A percentile compares a stretch with the other conserved stretches of the same genome.
phyloP scores from a whole-genome alignment of 2,888 invertebrate species.

The Electrophaes corylata region DNA sequence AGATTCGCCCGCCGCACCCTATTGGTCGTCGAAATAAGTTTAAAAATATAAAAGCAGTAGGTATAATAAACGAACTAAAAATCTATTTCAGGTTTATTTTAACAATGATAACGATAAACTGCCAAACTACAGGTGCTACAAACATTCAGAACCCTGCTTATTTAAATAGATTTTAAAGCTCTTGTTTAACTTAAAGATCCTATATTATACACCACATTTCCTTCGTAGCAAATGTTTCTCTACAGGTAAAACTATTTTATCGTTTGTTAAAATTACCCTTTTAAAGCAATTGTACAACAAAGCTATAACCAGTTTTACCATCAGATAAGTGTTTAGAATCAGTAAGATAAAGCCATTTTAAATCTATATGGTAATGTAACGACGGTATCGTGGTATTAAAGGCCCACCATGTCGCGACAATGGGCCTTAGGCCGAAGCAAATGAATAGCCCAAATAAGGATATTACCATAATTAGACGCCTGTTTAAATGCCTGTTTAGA shows the following conservation, averaged over 20 bases:
- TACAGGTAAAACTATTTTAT: conserved; percentile 1
- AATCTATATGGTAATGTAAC: conserved; percentile 55
- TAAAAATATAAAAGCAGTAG: no score
- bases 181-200: background rate
- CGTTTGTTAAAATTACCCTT: conserved; percentile 7
- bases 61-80: no score
- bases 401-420: conserved; percentile 39
- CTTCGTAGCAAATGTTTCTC: background rate
- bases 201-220: no score
- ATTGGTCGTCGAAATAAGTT: no score
- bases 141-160: no score
- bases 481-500: conserved; percentile 34
- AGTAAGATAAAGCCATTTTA: conserved; percentile 48
- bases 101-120: no score
- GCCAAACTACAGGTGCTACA: no score
- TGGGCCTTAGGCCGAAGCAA: conserved; percentile 32
- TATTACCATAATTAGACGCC: conserved; percentile 45
- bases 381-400: conserved; percentile 38
- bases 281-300: conserved; percentile 6
- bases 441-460: conserved; percentile 41
- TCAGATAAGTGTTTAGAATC: conserved; percentile 45
- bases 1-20: no score
- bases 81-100: no score
- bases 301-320: conserved; percentile 14
- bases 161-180: no score